A percentile compares a stretch with the other conserved stretches of the same genome.
phyloP scores from a whole-genome alignment of 2,888 invertebrate species.

The Agonum fuliginosum region DNA sequence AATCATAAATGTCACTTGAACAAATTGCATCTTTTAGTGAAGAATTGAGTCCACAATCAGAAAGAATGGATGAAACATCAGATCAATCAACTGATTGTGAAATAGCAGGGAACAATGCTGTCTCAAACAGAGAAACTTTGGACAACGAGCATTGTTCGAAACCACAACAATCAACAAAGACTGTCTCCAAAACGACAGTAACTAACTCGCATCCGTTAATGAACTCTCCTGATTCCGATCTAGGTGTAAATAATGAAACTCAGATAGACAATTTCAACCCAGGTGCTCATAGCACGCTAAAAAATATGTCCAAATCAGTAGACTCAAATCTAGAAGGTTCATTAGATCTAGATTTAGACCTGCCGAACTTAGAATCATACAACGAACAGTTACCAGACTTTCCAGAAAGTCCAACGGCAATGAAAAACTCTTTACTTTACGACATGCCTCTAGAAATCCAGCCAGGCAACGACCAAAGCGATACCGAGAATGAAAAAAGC shows the following conservation, averaged over 20 bases:
- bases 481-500: conserved; percentile 74
- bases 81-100: conserved; percentile 61
- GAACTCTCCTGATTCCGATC: conserved; percentile 68
- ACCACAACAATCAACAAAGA: conserved; percentile 62
- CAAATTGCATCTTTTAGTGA: conserved; percentile 61
- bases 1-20: conserved; percentile 28
- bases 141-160: conserved; percentile 63
- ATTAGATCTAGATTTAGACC: conserved; percentile 66
- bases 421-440: conserved; percentile 74
- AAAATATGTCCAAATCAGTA: conserved; percentile 30
- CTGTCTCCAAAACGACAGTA: conserved; percentile 64
- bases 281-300: conserved; percentile 67
- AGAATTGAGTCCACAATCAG: conserved; percentile 62
- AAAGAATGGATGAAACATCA: conserved; percentile 68
- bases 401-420: conserved; percentile 77
- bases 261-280: conserved; percentile 66
- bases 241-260: conserved; percentile 58
- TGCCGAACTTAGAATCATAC: conserved; percentile 61
- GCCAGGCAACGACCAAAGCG: conserved; percentile 69
- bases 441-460: conserved; percentile 76
- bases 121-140: conserved; percentile 62
- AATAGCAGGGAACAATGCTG: conserved; percentile 43
- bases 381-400: conserved; percentile 73
- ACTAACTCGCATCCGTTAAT: conserved; percentile 72
- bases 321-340: conserved; percentile 57